Evolutionary conservation across 2,797 vertebrate species (phyloP).

Genomic region (Acanthurus lineatus): DNA sequence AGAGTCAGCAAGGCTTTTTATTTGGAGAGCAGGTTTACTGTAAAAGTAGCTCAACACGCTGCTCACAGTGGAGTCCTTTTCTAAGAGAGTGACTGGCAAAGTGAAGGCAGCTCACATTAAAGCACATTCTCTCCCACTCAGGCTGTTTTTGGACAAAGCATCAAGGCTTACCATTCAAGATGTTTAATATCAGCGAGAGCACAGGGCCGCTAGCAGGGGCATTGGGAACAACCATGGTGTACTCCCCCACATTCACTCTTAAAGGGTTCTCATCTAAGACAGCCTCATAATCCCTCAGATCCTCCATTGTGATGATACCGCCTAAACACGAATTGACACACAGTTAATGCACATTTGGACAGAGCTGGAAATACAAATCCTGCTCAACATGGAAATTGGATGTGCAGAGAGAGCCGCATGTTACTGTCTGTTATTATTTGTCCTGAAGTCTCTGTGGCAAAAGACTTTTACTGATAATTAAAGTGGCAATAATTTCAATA

Average conservation of each 20-base stretch:
- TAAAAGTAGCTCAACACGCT: constrained; percentile 31
- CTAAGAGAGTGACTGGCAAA: constrained; percentile 43
- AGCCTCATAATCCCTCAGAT: constrained; percentile 88
- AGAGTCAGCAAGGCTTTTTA: constrained; percentile 40
- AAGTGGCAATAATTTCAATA: background rate
- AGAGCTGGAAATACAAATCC: constrained; percentile 53
- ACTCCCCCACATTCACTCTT: constrained; percentile 85
- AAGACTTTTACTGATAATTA: background rate
- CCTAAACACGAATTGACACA: constrained; percentile 83
- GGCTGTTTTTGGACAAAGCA: constrained; percentile 65
- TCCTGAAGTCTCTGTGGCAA: constrained; percentile 14
- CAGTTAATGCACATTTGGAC: constrained; percentile 46
- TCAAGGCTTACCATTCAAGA: constrained; percentile 90
- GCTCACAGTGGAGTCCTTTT: constrained; percentile 42
- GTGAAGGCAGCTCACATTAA: constrained; percentile 55
- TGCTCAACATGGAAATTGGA: constrained; percentile 52
- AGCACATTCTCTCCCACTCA: constrained; percentile 69
- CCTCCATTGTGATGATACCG: constrained; percentile 92
- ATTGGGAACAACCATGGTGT: constrained; percentile 86
- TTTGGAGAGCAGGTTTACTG: constrained; percentile 47
- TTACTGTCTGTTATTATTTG: background rate
- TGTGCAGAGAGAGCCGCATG: constrained; percentile 20
- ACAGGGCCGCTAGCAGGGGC: constrained; percentile 94
- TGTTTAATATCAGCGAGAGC: constrained; percentile 93
- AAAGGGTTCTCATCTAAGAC: constrained; percentile 87